Base-by-base conservation (phyloP, 1,140 invertebrate species). In the Maconellicoccus hirsutus region DNA sequence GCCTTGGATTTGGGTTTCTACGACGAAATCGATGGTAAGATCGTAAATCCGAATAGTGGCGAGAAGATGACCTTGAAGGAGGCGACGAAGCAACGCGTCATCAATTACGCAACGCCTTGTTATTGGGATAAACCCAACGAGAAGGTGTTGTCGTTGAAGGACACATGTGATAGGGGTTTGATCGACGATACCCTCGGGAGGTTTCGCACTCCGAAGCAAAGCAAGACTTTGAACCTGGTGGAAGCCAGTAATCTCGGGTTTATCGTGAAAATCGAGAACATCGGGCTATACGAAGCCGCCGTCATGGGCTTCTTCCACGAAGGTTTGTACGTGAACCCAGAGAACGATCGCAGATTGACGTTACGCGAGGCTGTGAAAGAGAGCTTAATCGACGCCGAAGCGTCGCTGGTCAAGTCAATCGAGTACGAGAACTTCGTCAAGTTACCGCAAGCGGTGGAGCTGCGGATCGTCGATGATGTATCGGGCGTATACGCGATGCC, bases 1-100 rank as follows among this genome's bases (percentile, higher is more conserved):
- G 89, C 90, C 0, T 86, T 95, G 63, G 90, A 93, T 78, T 89
- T 93, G 80, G 92, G 92, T 1, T 79, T 93, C 0, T 94, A 94
- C 77, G 87, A 91, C 75, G 88, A 90, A 70, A 81, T 83, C 70
- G 87, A 85, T 0, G 91, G 92, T n/a, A 89, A 90, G 81, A 84
- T 96, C 23, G 84, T 85, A 22, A 91, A 95, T 81, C 87, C 90
- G 12, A 83, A 83, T 29, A 89, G 86, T 1, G 87, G 86, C 23
- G 84, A 88, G 71, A 85, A 87, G 75, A 86, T 93, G 7, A 92
- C 90, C 19, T 78, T 96, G 12, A 87, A 92, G 74, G 92, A 95
- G 80, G 87, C 91, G 4, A 91, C 94, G 77, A 82, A 90, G 33
- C 85, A 87, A 69, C 89, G 86, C 71, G 82, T 91, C 6, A 86